Conservation (phyloP, 2,797 vertebrate species). For the Poeciliopsis turneri region DNA sequence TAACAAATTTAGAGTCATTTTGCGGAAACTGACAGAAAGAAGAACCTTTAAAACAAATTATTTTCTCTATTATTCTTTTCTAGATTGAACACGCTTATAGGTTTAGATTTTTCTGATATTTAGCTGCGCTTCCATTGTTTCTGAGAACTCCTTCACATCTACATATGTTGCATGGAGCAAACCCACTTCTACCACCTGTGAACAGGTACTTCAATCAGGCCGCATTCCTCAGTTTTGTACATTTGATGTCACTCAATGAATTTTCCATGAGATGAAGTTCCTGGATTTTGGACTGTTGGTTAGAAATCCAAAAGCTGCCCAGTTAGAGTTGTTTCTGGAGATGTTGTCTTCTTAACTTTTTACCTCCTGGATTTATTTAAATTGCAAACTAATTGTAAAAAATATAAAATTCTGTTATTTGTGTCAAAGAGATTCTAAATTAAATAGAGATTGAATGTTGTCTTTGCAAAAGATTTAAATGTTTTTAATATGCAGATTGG, state of each 20-base stretch:
- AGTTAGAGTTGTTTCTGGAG: background rate
- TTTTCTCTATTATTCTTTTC: background rate
- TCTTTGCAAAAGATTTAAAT: background rate
- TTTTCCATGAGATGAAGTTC: background rate
- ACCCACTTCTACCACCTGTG: background rate
- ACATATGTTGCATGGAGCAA: background rate
- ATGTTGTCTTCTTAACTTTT: background rate
- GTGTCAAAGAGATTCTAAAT: background rate
- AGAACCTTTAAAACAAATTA: background rate
- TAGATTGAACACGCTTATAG: background rate
- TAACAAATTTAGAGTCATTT: background rate
- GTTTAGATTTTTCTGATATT: background rate
- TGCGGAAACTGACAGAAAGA: background rate
- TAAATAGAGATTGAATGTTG: background rate
- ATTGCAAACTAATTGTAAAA: background rate
- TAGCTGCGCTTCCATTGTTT: no score
- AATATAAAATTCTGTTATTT: background rate
- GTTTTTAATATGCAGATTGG: background rate
- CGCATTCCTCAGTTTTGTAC: background rate
- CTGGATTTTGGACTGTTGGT: background rate
- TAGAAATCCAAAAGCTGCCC: background rate
- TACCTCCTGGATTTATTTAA: background rate
- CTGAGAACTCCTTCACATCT: background rate
- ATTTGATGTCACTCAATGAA: background rate
- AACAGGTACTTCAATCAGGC: background rate